Percentiles rank a stretch among this genome's conserved stretches.
These are phyloP conservation scores for Urophycis tenuis DNA, from an alignment of 2,797 vertebrate genomes.

Conservation along the genomic window DNA sequence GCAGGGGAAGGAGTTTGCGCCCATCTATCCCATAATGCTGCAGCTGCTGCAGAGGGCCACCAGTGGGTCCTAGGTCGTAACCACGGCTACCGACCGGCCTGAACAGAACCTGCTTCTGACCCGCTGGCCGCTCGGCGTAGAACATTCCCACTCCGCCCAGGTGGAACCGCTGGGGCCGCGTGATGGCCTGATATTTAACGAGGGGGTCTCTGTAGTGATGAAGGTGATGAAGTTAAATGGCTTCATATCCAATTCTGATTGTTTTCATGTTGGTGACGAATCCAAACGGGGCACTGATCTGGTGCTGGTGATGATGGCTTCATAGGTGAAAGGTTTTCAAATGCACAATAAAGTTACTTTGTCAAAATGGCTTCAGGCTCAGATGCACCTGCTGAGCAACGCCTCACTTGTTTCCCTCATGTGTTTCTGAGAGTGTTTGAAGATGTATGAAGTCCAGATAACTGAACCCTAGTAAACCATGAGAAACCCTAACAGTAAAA, in stretches of 20 bases:
- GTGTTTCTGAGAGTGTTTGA: no score
- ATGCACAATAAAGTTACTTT: background rate
- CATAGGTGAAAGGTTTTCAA: background rate
- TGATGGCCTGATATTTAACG: background rate
- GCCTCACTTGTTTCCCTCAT: no score
- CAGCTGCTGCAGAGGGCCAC: conserved; percentile 86
- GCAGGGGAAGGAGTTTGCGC: conserved; percentile 89
- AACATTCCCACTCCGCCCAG: background rate
- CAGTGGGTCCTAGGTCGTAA: conserved; percentile 51
- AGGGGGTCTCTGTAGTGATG: background rate
- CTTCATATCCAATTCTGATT: no score
- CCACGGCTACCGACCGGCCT: background rate
- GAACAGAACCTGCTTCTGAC: background rate
- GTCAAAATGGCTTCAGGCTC: no score
- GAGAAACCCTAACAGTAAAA: no score
- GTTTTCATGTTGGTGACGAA: background rate
- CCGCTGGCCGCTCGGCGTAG: background rate
- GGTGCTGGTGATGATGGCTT: background rate
- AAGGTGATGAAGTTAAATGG: no score
- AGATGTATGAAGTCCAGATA: no score
- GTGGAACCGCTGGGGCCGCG: no score
- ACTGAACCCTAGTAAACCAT: no score
- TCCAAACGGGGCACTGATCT: background rate
- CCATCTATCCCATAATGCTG: conserved; percentile 94
- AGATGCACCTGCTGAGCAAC: no score